Percentiles rank a stretch among this genome's conserved stretches.
phyloP scores from a whole-genome alignment of 2,113 vertebrate species.

The Podiceps cristatus region DNA sequence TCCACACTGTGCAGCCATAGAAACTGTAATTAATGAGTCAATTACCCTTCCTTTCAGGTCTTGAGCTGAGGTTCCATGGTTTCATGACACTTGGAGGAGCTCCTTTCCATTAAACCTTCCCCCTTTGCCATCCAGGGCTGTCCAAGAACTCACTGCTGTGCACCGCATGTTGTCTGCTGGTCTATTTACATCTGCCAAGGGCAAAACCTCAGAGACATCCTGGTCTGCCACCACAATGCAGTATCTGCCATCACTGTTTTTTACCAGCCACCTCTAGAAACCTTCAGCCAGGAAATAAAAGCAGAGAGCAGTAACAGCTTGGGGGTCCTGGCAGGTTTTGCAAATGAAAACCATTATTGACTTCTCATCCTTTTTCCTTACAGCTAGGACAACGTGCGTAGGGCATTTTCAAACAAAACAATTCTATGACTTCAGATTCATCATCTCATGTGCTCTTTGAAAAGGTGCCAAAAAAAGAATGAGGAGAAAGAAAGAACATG shows the following conservation, averaged over 20 bases:
- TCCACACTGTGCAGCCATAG: not conserved
- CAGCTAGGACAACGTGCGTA: not conserved
- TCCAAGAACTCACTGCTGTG: not conserved
- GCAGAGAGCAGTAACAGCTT: not conserved
- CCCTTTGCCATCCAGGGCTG: not conserved
- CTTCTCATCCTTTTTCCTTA: not conserved
- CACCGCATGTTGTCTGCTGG: not conserved
- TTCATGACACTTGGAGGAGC: not conserved
- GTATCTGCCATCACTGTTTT: not conserved
- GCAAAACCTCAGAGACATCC: not conserved
- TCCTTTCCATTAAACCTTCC: not conserved
- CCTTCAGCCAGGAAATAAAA: not conserved
- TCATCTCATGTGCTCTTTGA: not conserved
- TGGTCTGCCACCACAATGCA: not conserved
- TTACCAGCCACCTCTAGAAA: not conserved
- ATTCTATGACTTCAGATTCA: not conserved
- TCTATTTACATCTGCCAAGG: not conserved
- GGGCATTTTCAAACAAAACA: not conserved
- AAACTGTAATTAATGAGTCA: not conserved
- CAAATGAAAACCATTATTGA: not conserved
- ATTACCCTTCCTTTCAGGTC: not conserved
- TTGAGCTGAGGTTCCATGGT: not conserved
- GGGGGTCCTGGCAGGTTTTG: not conserved
- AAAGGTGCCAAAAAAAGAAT: not conserved
- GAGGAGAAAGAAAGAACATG: not conserved